A percentile compares a stretch with the other conserved stretches of the same genome.
Conservation (phyloP, 2,113 vertebrate species). For the Butastur rufipennis region DNA sequence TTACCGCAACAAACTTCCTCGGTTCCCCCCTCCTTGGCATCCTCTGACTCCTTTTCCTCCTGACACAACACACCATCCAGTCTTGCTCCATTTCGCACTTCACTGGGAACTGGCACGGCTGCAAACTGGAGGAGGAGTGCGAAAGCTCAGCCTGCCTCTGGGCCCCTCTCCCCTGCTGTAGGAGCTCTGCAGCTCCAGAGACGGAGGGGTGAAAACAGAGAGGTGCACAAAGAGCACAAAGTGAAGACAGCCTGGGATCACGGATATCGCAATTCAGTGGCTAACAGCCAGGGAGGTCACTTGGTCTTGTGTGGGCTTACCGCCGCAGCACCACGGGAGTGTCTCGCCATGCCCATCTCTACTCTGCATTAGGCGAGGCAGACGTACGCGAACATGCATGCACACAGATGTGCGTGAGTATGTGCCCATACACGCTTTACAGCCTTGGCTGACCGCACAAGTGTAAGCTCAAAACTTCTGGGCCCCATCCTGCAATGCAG, state of each 20-base stretch:
- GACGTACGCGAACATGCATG: rapidly evolving
- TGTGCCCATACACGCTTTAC: neutral
- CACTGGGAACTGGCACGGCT: neutral
- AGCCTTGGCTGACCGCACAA: neutral
- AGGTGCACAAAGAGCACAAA: neutral
- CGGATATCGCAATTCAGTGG: rapidly evolving
- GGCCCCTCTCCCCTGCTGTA: neutral
- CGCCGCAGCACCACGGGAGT: rapidly evolving
- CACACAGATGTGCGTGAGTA: neutral
- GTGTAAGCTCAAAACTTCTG: neutral
- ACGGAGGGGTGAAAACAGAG: neutral
- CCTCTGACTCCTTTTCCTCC: neutral
- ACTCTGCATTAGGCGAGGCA: neutral
- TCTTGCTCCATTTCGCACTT: neutral
- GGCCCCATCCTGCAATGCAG: neutral
- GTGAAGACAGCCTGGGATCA: neutral
- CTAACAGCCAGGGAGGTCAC: rapidly evolving
- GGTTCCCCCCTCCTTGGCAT: neutral
- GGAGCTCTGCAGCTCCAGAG: neutral
- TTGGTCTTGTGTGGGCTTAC: neutral
- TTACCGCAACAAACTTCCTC: neutral
- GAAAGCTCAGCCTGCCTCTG: neutral
- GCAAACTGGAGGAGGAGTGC: neutral
- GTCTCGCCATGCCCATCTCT: neutral
- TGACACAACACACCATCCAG: too few species aligned